Base-by-base conservation (phyloP, 2,797 vertebrate genomes). In the Dendrocincla fuliginosa region DNA sequence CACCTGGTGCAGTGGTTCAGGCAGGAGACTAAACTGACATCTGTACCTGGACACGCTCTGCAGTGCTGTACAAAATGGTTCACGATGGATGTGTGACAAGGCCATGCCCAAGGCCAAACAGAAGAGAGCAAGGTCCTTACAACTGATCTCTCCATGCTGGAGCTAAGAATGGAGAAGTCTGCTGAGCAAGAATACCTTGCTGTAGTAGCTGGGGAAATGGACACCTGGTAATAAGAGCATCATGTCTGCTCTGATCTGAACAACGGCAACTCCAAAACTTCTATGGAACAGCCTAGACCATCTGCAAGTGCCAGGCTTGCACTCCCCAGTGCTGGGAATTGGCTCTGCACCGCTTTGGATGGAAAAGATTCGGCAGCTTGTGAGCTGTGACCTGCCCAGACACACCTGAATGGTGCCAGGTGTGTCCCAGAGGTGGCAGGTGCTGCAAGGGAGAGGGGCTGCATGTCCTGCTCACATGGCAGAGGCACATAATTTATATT, bases 401-500 rank as follows among this genome's bases (percentile, higher is more conserved):
- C 42, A 59, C 30, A 71, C 2, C n/a, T 53, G 52, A 65, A 19
- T 41, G 28, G 28, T 46, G 73, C 25, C 57, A 77, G 37, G n/a
- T 18, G 37, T 33, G 56, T 25, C 37, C 73, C 59, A 35, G 17
- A 52, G 28, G 23, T 46, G 32, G 17, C 19, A n/a, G 25, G 65
- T 10, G 20, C 25, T 13, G 37, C 14, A 3, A 5, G 8, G 19
- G 23, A 63, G 35, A 37, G 2, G 6, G 61, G 49, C 75, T 56
- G 4, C 53, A 63, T 2, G 0, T 12, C 16, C 44, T 16, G 18
- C 30, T 10, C 1, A 0, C 18, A 3, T 4, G 28, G 57, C 18
- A 63, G 52, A 42, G 46, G 30, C 33, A 27, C n/a, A 23, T 27
- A 1, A 37, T 39, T 87, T 57, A 9, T 49, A n/a, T 55, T 70